Evolutionary conservation across 2,797 vertebrate species (phyloP), one percentile per base, ranked within the genome.

Genomic region (Eulemur coronatus): DNA sequence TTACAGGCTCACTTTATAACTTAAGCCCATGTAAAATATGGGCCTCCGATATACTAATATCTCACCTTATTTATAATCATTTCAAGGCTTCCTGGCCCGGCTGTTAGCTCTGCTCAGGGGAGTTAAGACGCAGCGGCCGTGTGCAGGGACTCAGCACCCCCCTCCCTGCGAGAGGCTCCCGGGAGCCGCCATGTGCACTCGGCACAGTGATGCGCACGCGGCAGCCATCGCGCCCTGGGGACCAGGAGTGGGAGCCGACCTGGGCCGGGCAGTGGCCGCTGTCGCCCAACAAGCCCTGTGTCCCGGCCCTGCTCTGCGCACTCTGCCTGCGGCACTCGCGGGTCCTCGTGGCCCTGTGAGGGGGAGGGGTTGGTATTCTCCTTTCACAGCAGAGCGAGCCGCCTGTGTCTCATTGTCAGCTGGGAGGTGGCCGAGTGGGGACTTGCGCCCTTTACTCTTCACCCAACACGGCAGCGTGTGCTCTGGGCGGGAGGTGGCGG

Each of bases 301-400:
- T 8, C 61, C 61, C 7, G 22, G 22, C 35, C 2, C 6, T 0
- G 3, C 80, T 33, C 14, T 28, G 4, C 1, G 4, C 75, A 22
- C 46, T 11, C 15, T 4, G 28, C 6, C 17, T 1, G 1, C 1
- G 11, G 7, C n/a, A 7, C 30, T 43, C 28, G 4, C 0, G 0
- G 43, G 1, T 18, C 46, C 46, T 65, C 12, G 3, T 0, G 2
- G 41, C 4, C 11, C 7, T 46, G 72, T 30, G 30, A 50, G 11
- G 20, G 43, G 30, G 18, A 50, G 46, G 1, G 3, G 18, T 22
- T 48, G 1, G 13, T 9, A 26, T 79, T 79, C 28, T 79, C 50
- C 35, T 79, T 38, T 38, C 50, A 28, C 7, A 57, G n/a, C 13
- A 0, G 24, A 20, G 35, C 6, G 13, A 20, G 72, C 5, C 48